phyloP scores from a whole-genome alignment of 2,113 vertebrate species.

The Apistogramma diplotaenia region DNA sequence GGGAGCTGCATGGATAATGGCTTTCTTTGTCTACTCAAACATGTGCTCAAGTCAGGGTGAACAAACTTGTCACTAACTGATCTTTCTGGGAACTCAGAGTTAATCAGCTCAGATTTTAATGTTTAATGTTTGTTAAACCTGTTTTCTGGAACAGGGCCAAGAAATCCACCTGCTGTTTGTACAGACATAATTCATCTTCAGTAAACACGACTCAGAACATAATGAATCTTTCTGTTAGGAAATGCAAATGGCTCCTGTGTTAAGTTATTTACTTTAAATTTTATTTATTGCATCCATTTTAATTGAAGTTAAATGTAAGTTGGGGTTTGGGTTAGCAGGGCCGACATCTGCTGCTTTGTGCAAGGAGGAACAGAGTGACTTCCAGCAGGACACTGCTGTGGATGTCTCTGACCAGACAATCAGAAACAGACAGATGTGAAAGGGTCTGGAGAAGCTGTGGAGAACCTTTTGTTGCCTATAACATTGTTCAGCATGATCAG shows the following conservation, averaged over 20 bases:
- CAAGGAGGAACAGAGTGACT: too few relatives aligned
- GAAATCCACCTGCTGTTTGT: background rate
- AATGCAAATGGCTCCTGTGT: background rate
- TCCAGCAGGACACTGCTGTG: too few relatives aligned
- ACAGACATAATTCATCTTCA: background rate
- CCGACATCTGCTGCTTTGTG: too few relatives aligned
- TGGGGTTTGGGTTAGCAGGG: background rate
- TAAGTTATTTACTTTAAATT: background rate
- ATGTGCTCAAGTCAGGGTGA: background rate
- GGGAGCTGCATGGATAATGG: background rate
- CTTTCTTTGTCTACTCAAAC: background rate
- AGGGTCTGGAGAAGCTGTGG: too few relatives aligned
- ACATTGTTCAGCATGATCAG: too few relatives aligned
- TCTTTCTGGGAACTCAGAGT: background rate
- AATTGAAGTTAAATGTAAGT: background rate
- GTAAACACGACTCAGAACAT: background rate
- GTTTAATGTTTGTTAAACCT: background rate
- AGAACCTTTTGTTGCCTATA: too few relatives aligned
- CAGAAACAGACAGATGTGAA: too few relatives aligned
- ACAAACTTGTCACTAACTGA: background rate
- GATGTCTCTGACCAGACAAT: too few relatives aligned
- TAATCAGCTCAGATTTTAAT: background rate
- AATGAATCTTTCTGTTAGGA: background rate
- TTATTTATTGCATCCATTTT: background rate
- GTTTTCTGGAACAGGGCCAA: fast-evolving